These are phyloP conservation scores for Adelges cooleyi DNA, from an alignment of 1,140 invertebrate genomes.

Conservation along the genomic window DNA sequence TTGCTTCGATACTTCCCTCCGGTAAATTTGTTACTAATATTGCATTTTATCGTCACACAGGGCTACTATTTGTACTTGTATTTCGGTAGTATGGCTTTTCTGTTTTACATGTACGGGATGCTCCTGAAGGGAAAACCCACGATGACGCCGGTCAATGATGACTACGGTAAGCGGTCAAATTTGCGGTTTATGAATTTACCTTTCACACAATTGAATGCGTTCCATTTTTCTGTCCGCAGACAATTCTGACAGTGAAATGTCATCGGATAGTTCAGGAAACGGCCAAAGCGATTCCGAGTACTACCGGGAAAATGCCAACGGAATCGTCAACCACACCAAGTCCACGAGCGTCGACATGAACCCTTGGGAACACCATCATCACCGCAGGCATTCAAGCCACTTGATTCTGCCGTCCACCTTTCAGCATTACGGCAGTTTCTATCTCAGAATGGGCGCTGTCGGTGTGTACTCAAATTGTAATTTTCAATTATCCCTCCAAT, in stretches of 20 bases:
- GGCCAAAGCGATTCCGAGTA: neutral
- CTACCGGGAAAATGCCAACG: neutral
- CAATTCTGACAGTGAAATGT: neutral
- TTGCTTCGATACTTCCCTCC: neutral
- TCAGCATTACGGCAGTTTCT: conserved; percentile 83
- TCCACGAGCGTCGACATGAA: neutral
- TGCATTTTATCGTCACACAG: too few species aligned
- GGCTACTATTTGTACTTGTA: conserved; percentile 82
- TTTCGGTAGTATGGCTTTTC: conserved; percentile 76
- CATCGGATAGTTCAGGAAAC: neutral
- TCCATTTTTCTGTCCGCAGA: neutral
- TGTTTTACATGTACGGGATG: conserved; percentile 73
- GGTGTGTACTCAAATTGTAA: conserved; percentile 43
- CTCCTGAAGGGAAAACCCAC: conserved; percentile 49
- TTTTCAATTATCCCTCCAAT: neutral
- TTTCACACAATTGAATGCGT: too few species aligned
- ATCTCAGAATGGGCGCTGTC: conserved; percentile 83
- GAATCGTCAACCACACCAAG: neutral
- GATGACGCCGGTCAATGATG: conserved; percentile 32
- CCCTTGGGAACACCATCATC: conserved; percentile 14
- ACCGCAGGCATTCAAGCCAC: neutral
- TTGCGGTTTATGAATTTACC: too few species aligned
- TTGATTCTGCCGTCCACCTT: neutral
- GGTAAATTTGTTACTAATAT: too few species aligned
- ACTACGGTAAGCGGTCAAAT: too few species aligned